Evolutionary conservation across 2,888 invertebrate species (phyloP), one percentile per base, ranked within the genome.

Genomic region (Acleris holmiana): DNA sequence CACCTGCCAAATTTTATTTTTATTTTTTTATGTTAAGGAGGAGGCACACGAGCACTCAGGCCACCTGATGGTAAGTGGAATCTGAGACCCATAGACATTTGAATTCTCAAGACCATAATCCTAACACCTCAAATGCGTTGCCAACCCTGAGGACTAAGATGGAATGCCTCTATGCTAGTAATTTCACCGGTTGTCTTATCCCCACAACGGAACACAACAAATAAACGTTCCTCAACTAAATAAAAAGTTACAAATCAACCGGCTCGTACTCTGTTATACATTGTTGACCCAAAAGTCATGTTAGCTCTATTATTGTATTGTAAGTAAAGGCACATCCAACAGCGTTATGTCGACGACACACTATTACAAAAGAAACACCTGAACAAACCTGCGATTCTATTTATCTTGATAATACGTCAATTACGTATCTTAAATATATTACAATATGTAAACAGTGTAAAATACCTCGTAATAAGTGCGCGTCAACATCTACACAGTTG

Each of bases 401-500:
- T 64, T 54, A 49, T 4, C 29, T 18, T 4, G 29, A 35, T 55
- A 50, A 25, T 50, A 35, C 59, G 49, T 55, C 44, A 60, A 53
- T 65, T 55, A 55, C 19, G 15, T 61, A 48, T 25, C 49, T 55
- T 44, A 50, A 49, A 15, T 44, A 41, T 48, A 25, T 29, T 29
- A 41, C 40, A 18, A 19, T 41, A 15, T 44, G 29, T 18, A 48
- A 49, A 41, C 23, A 54, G 4, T 10, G 13, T 18, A 53, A 35
- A 46, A 47, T 46, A 19, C 56, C 25, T 48, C 41, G 46, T 63
- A 25, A 53, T 58, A 58, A 57, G 23, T 15, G 15, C 48, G 44
- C 53, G 64, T 64, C 53, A 64, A 64, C 23, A 54, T 64, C 19
- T 17, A 49, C 40, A 53, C 58, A 64, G 40, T 64, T 64, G 64